Conservation (phyloP, 2,113 vertebrate species). For the Trogon melanurus region DNA sequence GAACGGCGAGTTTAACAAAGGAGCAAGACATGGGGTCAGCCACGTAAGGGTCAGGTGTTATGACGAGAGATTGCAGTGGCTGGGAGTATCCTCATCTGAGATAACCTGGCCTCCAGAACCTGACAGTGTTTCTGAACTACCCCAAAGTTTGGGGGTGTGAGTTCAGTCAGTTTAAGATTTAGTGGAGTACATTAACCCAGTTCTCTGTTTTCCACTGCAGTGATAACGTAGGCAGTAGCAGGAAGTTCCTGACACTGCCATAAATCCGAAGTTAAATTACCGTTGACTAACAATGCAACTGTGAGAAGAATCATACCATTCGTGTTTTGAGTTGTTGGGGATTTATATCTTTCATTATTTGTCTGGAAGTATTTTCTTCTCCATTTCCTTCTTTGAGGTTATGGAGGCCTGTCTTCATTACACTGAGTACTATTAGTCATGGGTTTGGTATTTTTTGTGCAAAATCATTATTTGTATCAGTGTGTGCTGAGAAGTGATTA, state of each 20-base stretch:
- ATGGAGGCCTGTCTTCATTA: neutral
- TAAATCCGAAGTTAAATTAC: neutral
- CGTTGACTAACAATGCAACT: neutral
- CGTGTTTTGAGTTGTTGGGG: neutral
- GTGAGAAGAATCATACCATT: neutral
- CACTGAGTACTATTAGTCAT: neutral
- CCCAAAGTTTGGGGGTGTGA: neutral
- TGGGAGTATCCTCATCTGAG: neutral
- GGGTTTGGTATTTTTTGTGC: slow-evolving; percentile 37
- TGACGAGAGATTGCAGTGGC: neutral
- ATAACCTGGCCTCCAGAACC: neutral
- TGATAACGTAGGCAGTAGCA: neutral
- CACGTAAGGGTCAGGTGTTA: neutral
- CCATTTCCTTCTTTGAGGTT: slow-evolving; percentile 1
- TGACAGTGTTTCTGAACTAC: neutral
- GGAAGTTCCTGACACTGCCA: neutral
- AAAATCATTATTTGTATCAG: slow-evolving; percentile 29
- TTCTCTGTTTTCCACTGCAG: neutral
- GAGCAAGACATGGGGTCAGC: neutral
- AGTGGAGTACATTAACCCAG: neutral
- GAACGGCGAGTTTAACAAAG: neutral
- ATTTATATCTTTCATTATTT: neutral
- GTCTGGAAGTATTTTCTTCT: neutral
- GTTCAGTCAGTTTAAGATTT: neutral
- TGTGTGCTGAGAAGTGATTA: neutral